Evolutionary conservation across 1,140 invertebrate genomes (phyloP).

Genomic region (Pararge aegeria): DNA sequence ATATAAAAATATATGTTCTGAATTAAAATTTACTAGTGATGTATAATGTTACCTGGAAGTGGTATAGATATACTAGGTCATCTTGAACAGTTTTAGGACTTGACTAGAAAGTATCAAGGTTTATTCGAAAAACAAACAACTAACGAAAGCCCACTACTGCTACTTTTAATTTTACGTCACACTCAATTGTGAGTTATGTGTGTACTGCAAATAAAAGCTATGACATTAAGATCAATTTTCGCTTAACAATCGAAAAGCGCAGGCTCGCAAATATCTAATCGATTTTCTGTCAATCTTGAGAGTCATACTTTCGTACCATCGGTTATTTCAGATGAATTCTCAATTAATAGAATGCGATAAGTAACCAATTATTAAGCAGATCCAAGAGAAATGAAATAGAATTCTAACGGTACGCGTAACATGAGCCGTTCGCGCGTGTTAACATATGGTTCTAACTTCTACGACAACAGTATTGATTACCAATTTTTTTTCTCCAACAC

Average conservation of each 20-base stretch:
- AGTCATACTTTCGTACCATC: background rate
- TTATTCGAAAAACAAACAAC: slow-evolving; percentile 3
- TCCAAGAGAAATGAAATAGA: slow-evolving; percentile 29
- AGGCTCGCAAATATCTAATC: slow-evolving; percentile 13
- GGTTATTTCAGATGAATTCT: background rate
- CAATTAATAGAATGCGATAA: background rate
- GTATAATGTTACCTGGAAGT: too few relatives aligned
- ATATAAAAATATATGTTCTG: too few relatives aligned
- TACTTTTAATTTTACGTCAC: slow-evolving; percentile 10
- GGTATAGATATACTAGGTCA: too few relatives aligned
- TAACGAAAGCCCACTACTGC: slow-evolving; percentile 9
- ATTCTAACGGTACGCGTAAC: slow-evolving; percentile 66
- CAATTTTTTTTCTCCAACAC: slow-evolving; percentile 24
- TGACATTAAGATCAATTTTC: slow-evolving; percentile 8
- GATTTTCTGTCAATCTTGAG: slow-evolving; percentile 14
- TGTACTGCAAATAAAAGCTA: background rate
- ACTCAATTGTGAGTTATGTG: background rate
- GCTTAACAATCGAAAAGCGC: slow-evolving; percentile 18
- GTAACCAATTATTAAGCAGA: background rate
- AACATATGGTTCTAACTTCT: slow-evolving; percentile 62
- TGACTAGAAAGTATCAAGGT: slow-evolving; percentile 16
- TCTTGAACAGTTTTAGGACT: background rate
- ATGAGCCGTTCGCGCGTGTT: slow-evolving; percentile 63
- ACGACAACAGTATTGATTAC: slow-evolving; percentile 56
- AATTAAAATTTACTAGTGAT: too few relatives aligned